Evolutionary conservation across 23 tunicate species (phyloP), one percentile per base, ranked within the genome.

Genomic region (Ciona savignyi): DNA sequence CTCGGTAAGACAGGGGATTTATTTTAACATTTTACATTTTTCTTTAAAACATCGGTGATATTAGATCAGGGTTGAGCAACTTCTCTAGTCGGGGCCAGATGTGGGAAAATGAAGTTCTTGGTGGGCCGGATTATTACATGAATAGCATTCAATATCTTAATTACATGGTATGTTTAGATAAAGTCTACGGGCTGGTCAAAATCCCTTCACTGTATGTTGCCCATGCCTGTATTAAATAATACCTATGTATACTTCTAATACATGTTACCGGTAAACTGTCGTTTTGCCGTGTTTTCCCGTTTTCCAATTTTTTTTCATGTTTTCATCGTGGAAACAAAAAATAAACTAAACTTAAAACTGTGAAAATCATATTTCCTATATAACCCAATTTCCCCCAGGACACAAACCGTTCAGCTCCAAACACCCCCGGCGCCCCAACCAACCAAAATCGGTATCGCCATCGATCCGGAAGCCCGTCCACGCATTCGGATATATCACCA

Each of bases 391-490:
- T 6, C 23, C 27, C 35, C 1, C 63, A 82, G 87, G 87, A 82
- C 22, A 75, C 29, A 51, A 65, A 78, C 2, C 75, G 87, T 1
- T 82, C 87, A 3, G 79, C 80, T 11, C 29, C 63, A 4, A n/a
- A 23, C 67, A 63, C 67, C 24, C 67, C 67, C 28, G 22, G 15
- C 67, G 4, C 26, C 28, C 22, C 67, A n/a, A 9, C 67, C 56
- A 42, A 42, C 56, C 56, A 42, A 22, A 4, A 4, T 4, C 51
- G 75, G 27, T 22, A 22, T 4, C 32, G 87, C 26, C 67, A 82
- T 60, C 67, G 70, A n/a, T 82, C 87, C 1, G 87, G 78, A 56
- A 82, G 87, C 51, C 87, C 87, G 23, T 66, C 77, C 33, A 25
- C 70, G 4, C 24, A 29, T n/a, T 29, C 68, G 25, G 84, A 71